Percentiles rank a stretch among this genome's conserved stretches.
These are phyloP conservation scores for Euleptes europaea DNA, from an alignment of 2,113 vertebrate genomes.

Conservation along the genomic window DNA sequence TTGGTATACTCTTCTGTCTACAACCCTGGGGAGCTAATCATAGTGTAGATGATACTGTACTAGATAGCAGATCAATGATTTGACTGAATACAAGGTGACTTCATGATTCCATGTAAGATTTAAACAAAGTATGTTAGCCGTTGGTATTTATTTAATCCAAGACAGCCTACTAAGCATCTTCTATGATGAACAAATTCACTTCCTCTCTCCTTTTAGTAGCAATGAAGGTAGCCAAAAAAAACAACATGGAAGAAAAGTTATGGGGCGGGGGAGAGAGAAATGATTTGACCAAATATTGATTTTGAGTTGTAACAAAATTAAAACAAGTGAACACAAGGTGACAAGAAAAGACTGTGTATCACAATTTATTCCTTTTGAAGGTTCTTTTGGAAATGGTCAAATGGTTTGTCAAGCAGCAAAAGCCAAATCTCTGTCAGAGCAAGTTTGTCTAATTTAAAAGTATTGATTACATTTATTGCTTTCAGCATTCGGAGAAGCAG, in stretches of 20 bases:
- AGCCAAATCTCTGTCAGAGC: slow-evolving; percentile 23
- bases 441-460: slow-evolving; percentile 52
- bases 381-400: slow-evolving; percentile 47
- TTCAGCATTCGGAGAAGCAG: slow-evolving; percentile 44
- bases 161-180: background rate
- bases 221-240: background rate
- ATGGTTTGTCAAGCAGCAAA: slow-evolving; percentile 48
- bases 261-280: background rate
- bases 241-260: background rate
- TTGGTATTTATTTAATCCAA: no score
- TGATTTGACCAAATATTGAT: slow-evolving; percentile 25
- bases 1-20: no score
- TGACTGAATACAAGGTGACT: no score
- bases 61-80: no score
- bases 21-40: no score
- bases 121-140: background rate
- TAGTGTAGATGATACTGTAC: no score
- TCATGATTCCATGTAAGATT: no score
- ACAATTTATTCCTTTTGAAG: slow-evolving; percentile 34
- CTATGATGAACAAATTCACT: background rate
- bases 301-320: slow-evolving; percentile 46
- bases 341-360: slow-evolving; percentile 12
- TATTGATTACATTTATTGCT: slow-evolving; percentile 55
- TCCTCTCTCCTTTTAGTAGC: background rate
- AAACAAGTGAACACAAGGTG: slow-evolving; percentile 36